Percentiles rank a stretch among this genome's conserved stretches.
Conservation (phyloP, 2,888 invertebrate genomes). For the Pseudococcus longispinus region DNA sequence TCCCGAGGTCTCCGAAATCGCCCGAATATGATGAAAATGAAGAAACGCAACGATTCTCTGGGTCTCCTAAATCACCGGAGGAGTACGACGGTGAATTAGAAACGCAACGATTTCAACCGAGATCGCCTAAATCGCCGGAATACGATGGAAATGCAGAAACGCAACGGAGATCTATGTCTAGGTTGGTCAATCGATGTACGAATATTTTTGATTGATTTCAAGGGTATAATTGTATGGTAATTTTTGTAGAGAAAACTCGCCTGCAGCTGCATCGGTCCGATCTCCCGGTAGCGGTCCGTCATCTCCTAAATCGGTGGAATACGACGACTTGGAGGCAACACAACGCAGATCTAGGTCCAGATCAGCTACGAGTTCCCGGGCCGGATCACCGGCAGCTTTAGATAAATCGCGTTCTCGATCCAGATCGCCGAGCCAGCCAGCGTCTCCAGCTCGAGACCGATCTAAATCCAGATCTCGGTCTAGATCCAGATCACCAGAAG, state of each 20-base stretch:
- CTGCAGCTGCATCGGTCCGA: background rate
- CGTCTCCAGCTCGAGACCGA: slow-evolving; percentile 59
- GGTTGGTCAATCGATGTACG: background rate
- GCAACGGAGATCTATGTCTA: background rate
- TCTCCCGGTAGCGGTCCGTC: slow-evolving; percentile 56
- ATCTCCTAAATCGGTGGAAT: slow-evolving; percentile 58
- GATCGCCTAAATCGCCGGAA: background rate
- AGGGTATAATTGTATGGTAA: background rate
- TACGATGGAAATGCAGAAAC: background rate
- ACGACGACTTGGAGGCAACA: slow-evolving; percentile 60
- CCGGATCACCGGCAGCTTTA: slow-evolving; percentile 60
- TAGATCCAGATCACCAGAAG: slow-evolving; percentile 47
- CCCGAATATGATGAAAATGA: slow-evolving; percentile 56
- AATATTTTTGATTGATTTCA: background rate
- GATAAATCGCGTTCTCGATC: slow-evolving; percentile 61
- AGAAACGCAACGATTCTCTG: slow-evolving; percentile 59
- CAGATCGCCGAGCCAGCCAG: slow-evolving; percentile 54
- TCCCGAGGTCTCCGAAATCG: slow-evolving; percentile 53
- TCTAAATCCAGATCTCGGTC: slow-evolving; percentile 61
- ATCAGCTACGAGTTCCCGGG: slow-evolving; percentile 59
- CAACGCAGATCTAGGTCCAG: slow-evolving; percentile 57
- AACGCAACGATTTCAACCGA: background rate
- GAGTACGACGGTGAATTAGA: background rate
- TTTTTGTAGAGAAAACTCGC: background rate
- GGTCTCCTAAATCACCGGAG: background rate